Evolutionary conservation across 2,888 invertebrate genomes (phyloP), one percentile per base, ranked within the genome.

Genomic region (Hedya salicella): DNA sequence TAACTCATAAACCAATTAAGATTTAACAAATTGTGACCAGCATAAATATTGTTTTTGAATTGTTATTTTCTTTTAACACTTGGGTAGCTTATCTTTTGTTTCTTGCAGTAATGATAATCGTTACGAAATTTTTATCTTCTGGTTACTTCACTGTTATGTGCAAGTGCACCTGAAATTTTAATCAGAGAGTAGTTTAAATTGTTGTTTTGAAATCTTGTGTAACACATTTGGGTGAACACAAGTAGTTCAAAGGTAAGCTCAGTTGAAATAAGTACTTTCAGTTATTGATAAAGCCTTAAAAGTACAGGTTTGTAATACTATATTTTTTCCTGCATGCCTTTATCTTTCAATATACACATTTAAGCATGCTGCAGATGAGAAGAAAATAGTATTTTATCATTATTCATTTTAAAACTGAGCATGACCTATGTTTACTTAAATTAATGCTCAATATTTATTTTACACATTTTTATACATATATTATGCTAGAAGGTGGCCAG

Each of bases 81-180:
- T 59, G 42, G 48, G 5, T 32, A 36, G 53, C 48, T 54, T 61
- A 66, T 66, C 66, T 61, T 60, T 66, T 54, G 61, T 61, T 66
- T 66, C 66, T 54, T 66, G 60, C 53, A 54, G 19, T 65, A 60
- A 53, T 54, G 54, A 66, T 54, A 49, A 61, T 17, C 30, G 53
- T 66, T 66, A 66, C 61, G 66, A 66, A 66, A 66, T 30, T 60
- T 16, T 53, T 66, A 66, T 66, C 66, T 48, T 61, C 46, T 48
- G 9, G 48, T 66, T 66, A 66, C 66, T 54, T 60, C 53, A 66
- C 53, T 42, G 32, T 61, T 54, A 48, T 61, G 59, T 65, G 66
- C 66, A 66, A 66, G n/a, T 48, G 14, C 36, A 50, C 46, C 46
- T 54, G 48, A 48, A 48, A 54, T 54, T 53, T n/a, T 48, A 61